Percentiles rank a stretch among this genome's conserved stretches.
Evolutionary conservation across 2,113 vertebrate genomes (phyloP).

Genomic region (Azemiops feae): DNA sequence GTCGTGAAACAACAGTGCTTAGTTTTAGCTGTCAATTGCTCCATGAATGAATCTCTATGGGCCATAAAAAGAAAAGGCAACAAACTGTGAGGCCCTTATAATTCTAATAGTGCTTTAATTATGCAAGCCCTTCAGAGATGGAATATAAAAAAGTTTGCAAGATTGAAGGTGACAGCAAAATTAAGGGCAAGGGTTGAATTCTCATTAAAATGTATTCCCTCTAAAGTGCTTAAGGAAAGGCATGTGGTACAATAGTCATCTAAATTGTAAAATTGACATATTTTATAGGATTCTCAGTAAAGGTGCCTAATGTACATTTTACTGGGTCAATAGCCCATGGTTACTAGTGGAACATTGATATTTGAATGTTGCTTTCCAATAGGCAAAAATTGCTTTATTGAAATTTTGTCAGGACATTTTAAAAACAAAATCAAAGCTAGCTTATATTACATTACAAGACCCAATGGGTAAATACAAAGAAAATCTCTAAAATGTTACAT

Average conservation of each 20-base stretch:
- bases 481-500: neutral
- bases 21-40: neutral
- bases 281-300: conserved; percentile 32
- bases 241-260: neutral
- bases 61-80: neutral
- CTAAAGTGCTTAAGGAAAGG: conserved; percentile 20
- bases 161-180: conserved; percentile 1
- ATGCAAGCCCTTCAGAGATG: neutral
- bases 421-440: conserved; percentile 15
- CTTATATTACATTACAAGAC: neutral
- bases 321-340: neutral
- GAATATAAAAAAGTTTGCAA: neutral
- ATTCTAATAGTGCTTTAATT: neutral
- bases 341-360: neutral
- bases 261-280: neutral
- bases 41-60: neutral
- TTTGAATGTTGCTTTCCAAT: conserved; percentile 27
- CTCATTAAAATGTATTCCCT: neutral
- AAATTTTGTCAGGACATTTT: neutral
- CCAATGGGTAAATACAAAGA: neutral
- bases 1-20: neutral
- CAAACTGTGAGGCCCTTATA: neutral
- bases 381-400: neutral
- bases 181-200: conserved; percentile 4
- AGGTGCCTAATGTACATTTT: conserved; percentile 14